Evolutionary conservation across 2,888 invertebrate species (phyloP), one percentile per base, ranked within the genome.

Genomic region (Torymus tubicola): DNA sequence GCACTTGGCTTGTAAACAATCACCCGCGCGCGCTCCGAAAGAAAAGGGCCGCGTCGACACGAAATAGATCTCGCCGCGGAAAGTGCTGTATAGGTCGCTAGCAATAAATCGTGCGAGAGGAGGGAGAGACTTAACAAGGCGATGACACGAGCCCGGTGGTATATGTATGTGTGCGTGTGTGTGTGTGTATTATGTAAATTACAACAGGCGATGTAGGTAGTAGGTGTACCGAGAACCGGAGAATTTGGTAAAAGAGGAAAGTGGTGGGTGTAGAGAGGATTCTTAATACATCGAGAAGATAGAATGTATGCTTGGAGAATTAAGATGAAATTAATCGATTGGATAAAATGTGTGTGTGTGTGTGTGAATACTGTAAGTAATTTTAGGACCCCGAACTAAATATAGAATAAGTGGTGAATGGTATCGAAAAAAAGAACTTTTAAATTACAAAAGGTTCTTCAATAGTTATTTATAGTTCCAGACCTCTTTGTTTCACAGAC

Each of bases 111-210:
- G 57, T 14, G 21, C 31, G 74, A 63, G 61, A 21, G 16, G 13
- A n/a, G n/a, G 31, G 14, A 58, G 42, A 50, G 24, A 60, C 75
- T 75, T 75, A 75, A 75, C 75, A 65, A 75, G 67, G 52, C 75
- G 75, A 75, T 75, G 75, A 75, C 67, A 75, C 75, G 67, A 67
- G 31, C 5, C 3, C 31, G 31, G 31, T 31, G 31, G 31, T 31
- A 31, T 31, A 31, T 8, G 3, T 31, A 31, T 55, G 72, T 18
- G 61, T 42, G 55, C 21, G 53, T 11, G 14, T 12, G 60, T 18
- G 31, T 24, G 68, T 42, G 72, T 5, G 63, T 72, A 73, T 73
- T 73, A 73, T 73, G 72, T 55, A 73, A 73, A 73, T 73, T 73
- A 42, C 4, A 31, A 3, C n/a, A n/a, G n/a, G 31, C 31, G 31